Base-by-base conservation (phyloP, 2,888 invertebrate species). In the Arctia plantaginis region DNA sequence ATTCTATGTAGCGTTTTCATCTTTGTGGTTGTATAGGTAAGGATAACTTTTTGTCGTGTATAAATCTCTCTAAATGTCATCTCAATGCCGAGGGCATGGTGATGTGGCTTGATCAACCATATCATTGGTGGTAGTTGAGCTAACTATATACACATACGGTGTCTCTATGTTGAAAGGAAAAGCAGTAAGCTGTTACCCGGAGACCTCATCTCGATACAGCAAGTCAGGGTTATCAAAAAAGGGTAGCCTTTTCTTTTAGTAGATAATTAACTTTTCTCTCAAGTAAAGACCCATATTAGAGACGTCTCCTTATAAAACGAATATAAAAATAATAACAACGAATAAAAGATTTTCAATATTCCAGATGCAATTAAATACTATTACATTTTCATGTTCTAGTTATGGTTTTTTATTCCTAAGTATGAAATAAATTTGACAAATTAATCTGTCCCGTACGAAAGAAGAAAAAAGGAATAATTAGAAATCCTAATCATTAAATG, bases 401-500 rank as follows among this genome's bases (percentile, higher is more conserved):
- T 15, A 59, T 27, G 1, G 0, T 13, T 59, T 30, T 27, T 59
- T 6, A 59, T 62, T 30, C 27, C 30, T 30, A 2, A 27, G 13
- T 12, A 4, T 59, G 3, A 59, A 59, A 27, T 27, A 2, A 59
- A 13, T 27, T 10, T n/a, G 0, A 59, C n/a, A 27, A 30, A 13
- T 59, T 15, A 55, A n/a, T 55, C n/a, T 30, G 15, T 27, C 59
- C 59, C 59, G 13, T 55, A n/a, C n/a, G n/a, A n/a, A 55, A 62
- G 30, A 6, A 15, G 30, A 10, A 62, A 62, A n/a, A 6, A 62
- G 30, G 27, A 62, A 30, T 59, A 59, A 35, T 18, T 30, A 33
- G 41, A 62, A 41, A 44, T 12, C n/a, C 67, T 75, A 75, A 76
- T 75, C 76, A 71, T n/a, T 51, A 59, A 72, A 66, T 69, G 44